Percentiles rank a stretch among this genome's conserved stretches.
Conservation (phyloP, 2,797 vertebrate species). For the Bovichtus diacanthus region DNA sequence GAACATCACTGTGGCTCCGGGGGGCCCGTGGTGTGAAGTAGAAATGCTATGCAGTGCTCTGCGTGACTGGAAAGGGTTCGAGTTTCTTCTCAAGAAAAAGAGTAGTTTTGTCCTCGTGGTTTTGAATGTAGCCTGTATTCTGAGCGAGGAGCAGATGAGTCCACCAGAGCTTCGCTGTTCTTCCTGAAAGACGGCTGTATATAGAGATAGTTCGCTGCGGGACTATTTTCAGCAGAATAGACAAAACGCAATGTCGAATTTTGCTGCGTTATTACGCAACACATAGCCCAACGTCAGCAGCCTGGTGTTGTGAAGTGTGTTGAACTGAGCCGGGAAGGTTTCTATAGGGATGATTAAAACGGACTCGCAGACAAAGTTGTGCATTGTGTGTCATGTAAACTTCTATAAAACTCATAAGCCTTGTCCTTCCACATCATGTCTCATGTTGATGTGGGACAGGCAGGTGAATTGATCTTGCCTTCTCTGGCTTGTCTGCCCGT, state of each 20-base stretch:
- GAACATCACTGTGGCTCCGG: not conserved
- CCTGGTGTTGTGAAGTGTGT: not conserved
- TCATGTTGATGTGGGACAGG: not conserved
- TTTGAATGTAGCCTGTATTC: not conserved
- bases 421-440: not conserved
- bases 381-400: not conserved
- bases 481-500: not conserved
- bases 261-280: not conserved
- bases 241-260: not conserved
- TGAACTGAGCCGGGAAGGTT: not conserved
- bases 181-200: not conserved
- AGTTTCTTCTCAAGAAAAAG: not conserved
- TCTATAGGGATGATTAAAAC: not conserved
- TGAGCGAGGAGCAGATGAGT: constrained; percentile 16
- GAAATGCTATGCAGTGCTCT: not conserved
- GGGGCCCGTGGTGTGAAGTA: not conserved
- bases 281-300: too few species aligned
- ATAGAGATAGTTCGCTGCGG: not conserved
- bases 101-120: not conserved
- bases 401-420: not conserved
- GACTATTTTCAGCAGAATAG: not conserved
- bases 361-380: not conserved
- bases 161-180: not conserved
- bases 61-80: not conserved
- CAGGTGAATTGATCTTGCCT: not conserved